Conservation (phyloP, 2,797 vertebrate genomes). For the Anguilla marmorata region DNA sequence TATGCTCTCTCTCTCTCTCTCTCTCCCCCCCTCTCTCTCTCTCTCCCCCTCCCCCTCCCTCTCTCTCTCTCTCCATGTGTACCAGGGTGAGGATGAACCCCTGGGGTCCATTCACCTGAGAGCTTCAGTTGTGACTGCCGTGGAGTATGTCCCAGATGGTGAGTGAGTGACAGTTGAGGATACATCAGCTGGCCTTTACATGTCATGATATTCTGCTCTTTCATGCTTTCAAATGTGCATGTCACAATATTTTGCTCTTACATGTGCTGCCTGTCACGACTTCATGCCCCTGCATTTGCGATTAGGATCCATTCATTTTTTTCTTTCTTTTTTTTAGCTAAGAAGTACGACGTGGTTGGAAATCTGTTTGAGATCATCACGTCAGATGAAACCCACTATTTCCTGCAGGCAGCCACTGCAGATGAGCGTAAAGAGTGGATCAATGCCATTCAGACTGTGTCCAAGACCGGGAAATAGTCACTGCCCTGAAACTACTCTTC, state of each 20-base stretch:
- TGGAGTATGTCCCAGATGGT: slow-evolving; percentile 88
- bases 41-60: background rate
- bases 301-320: background rate
- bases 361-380: slow-evolving; percentile 98
- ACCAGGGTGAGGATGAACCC: slow-evolving; percentile 81
- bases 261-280: background rate
- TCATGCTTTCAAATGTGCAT: background rate
- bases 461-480: slow-evolving; percentile 85
- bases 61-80: background rate
- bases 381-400: slow-evolving; percentile 86
- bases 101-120: slow-evolving; percentile 88
- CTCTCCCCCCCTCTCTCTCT: background rate
- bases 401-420: slow-evolving; percentile 84
- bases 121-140: slow-evolving; percentile 88
- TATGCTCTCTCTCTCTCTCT: background rate
- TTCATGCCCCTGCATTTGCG: background rate
- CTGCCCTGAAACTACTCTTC: background rate
- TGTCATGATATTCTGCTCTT: background rate
- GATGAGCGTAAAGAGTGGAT: slow-evolving; percentile 94
- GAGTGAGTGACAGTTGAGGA: slow-evolving; percentile 51
- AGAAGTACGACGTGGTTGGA: slow-evolving; percentile 78
- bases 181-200: background rate
- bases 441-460: slow-evolving; percentile 84
- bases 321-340: slow-evolving; percentile 68
- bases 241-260: background rate